Conservation (phyloP, 2,888 invertebrate genomes). For the Ormyrus pomaceus region DNA sequence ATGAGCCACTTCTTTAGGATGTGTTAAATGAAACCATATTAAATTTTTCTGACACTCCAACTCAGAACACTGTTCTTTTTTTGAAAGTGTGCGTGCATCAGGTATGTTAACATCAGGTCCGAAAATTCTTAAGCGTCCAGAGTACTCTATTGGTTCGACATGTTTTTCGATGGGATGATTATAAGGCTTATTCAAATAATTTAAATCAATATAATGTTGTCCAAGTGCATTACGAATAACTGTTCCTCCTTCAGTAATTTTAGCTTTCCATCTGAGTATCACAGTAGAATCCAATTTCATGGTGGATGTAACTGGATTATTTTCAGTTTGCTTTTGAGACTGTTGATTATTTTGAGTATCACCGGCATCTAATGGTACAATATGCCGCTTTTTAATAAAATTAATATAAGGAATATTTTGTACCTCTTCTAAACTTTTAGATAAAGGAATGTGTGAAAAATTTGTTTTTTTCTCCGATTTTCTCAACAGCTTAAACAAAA, state of each 20-base stretch:
- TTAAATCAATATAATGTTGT: slow-evolving; percentile 83
- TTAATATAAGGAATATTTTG: slow-evolving; percentile 74
- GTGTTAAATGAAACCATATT: slow-evolving; percentile 66
- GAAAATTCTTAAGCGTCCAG: slow-evolving; percentile 70
- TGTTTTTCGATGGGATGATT: slow-evolving; percentile 75
- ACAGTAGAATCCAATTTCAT: slow-evolving; percentile 70
- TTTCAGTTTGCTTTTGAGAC: slow-evolving; percentile 56
- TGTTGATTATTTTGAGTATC: slow-evolving; percentile 61
- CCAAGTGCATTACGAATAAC: slow-evolving; percentile 80
- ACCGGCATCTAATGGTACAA: slow-evolving; percentile 62
- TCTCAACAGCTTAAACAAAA: slow-evolving; percentile 77
- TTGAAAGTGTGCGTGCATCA: slow-evolving; percentile 63
- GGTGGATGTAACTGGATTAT: slow-evolving; percentile 59
- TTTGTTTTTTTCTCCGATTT: slow-evolving; percentile 58
- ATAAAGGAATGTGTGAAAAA: slow-evolving; percentile 74
- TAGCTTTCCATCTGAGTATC: slow-evolving; percentile 78
- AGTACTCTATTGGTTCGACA: slow-evolving; percentile 68
- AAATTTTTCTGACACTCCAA: slow-evolving; percentile 68
- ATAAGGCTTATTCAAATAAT: slow-evolving; percentile 78
- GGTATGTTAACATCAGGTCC: slow-evolving; percentile 74
- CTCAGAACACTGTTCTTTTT: slow-evolving; percentile 63
- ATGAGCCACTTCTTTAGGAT: slow-evolving; percentile 76
- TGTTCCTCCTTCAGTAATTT: slow-evolving; percentile 77
- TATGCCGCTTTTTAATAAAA: slow-evolving; percentile 76
- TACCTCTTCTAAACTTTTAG: slow-evolving; percentile 61